Percentiles rank a stretch among this genome's conserved stretches.
phyloP scores from a whole-genome alignment of 2,888 invertebrate species.

The Cheilosia pagana region DNA sequence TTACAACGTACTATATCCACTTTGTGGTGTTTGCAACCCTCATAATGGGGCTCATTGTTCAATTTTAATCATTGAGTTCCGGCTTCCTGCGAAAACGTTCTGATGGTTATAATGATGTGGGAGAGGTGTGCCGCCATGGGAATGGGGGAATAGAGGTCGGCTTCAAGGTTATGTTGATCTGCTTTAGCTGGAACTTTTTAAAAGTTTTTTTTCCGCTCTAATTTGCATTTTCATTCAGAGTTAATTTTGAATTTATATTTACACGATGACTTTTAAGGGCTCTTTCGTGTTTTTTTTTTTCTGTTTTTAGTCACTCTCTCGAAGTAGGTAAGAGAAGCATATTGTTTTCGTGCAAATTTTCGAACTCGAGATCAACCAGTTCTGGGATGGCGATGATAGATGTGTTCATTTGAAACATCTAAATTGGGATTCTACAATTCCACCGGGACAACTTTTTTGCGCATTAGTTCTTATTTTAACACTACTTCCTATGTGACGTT shows the following conservation, averaged over 20 bases:
- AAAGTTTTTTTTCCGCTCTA: conserved; percentile 46
- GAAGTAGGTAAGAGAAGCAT: no score
- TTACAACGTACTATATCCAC: conserved; percentile 42
- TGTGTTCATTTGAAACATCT: no score
- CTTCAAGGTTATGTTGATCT: conserved; percentile 29
- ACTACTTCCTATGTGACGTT: no score
- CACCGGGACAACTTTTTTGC: no score
- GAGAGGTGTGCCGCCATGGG: neutral
- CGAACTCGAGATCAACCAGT: no score
- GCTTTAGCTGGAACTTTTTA: conserved; percentile 29
- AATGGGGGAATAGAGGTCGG: neutral
- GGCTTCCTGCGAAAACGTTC: conserved; percentile 34
- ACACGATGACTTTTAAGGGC: conserved; percentile 29
- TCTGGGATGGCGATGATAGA: no score
- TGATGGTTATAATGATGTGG: neutral
- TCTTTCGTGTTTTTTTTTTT: neutral
- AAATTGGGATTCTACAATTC: no score
- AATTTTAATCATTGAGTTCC: conserved; percentile 71
- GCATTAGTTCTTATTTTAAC: no score
- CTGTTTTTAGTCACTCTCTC: neutral
- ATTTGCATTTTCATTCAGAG: conserved; percentile 58
- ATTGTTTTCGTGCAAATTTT: no score
- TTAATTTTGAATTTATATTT: conserved; percentile 61
- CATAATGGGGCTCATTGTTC: conserved; percentile 64
- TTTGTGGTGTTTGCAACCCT: conserved; percentile 40